Evolutionary conservation across 1,140 invertebrate genomes (phyloP).

Genomic region (Cydia strobilella): DNA sequence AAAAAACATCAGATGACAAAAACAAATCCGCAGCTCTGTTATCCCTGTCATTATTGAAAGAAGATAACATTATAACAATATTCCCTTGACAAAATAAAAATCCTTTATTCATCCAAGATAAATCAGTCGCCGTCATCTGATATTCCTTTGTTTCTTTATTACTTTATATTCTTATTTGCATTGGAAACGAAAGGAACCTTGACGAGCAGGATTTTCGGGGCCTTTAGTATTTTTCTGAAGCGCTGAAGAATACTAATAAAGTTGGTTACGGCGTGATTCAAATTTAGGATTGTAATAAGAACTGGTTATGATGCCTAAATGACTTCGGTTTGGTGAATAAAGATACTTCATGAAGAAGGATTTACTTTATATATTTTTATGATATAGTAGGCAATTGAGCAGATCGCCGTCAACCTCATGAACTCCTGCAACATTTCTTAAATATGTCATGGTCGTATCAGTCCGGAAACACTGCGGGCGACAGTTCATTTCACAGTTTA

Average conservation of each 20-base stretch:
- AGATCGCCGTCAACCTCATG: too few relatives aligned
- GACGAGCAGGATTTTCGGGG: background rate
- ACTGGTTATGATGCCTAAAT: background rate
- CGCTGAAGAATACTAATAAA: background rate
- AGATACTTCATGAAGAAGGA: too few relatives aligned
- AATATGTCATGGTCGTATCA: too few relatives aligned
- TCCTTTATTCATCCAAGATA: conserved; percentile 17
- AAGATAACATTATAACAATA: conserved; percentile 14
- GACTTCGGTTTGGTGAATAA: background rate
- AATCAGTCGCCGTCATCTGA: conserved; percentile 24
- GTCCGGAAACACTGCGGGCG: too few relatives aligned
- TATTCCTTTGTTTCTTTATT: conserved; percentile 28
- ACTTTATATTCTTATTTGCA: conserved; percentile 25
- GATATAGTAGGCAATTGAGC: too few relatives aligned
- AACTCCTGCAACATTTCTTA: too few relatives aligned
- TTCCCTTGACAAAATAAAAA: conserved; percentile 2
- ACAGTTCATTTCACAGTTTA: too few relatives aligned
- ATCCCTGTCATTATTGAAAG: background rate
- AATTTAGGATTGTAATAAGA: background rate
- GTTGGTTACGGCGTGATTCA: background rate
- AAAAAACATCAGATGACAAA: background rate
- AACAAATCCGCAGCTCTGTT: background rate
- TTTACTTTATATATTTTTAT: too few relatives aligned
- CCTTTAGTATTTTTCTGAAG: background rate
- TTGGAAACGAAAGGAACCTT: conserved; percentile 11